Base-by-base conservation (phyloP, 2,797 vertebrate genomes). In the Neomorphus geoffroyi region DNA sequence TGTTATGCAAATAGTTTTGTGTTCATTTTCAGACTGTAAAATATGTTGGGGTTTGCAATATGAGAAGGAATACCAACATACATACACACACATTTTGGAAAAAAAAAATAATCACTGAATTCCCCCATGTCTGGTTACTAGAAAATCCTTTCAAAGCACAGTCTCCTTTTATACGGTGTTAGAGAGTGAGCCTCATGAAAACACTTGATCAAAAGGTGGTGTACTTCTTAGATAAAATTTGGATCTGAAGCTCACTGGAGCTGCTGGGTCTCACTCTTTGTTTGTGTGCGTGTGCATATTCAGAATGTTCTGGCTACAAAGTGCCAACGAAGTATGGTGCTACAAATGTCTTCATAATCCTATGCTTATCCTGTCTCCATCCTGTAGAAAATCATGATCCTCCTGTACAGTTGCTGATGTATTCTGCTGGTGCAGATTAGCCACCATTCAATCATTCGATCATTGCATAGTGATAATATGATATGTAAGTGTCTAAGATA, bases 1-100 rank as follows among this genome's bases (percentile, higher is more conserved):
- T 97, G 96, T 94, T 98, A 97, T 96, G 96, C 90, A 97, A 98
- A 98, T 97, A 77, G 33, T 80, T 95, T 92, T 93, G 80, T 88
- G 61, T 73, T 97, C 79, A 86, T 96, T 97, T 97, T 95, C 80
- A 95, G 93, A 90, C 85, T 94, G 88, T 70, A 96, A 97, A 96
- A 95, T 93, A 80, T 75, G 60, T 70, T 77, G 46, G 17, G 48
- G 97, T 97, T 92, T 96, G 72, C 43, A 93, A 86, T 90, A 88
- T 60, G 45, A 95, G 80, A 86, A 64, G 70, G 18, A 64, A 32
- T 69, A 66, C 7, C 10, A 35, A 69, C 22, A 53, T 33, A 39
- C 6, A 61, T 27, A 18, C 8, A 54, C 50, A 22, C 6, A 28
- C 1, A 18, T 6, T 13, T 9, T 21, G 65, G 60, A 80, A 46